These are phyloP conservation scores for Zosterops hypoxanthus DNA, from an alignment of 2,113 vertebrate species.

Conservation along the genomic window DNA sequence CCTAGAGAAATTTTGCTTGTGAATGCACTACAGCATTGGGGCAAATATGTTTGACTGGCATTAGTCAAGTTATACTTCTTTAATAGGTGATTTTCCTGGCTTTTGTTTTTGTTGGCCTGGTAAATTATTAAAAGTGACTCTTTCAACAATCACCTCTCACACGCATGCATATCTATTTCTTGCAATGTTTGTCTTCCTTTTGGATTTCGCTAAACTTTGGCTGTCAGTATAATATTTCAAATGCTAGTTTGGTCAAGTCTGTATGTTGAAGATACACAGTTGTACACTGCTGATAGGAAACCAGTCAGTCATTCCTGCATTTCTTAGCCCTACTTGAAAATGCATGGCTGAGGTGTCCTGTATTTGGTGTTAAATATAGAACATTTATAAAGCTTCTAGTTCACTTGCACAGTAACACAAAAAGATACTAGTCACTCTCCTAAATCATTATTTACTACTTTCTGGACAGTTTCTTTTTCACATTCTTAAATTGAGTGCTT, in stretches of 20 bases:
- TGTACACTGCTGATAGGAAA: neutral
- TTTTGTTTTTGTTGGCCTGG: neutral
- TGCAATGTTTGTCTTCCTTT: slow-evolving; percentile 7
- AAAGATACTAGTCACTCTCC: neutral
- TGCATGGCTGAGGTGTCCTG: neutral
- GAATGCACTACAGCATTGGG: neutral
- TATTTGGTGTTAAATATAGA: neutral
- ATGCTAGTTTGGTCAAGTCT: neutral
- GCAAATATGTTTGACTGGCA: neutral
- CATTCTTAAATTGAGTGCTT: neutral
- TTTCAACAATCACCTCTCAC: neutral
- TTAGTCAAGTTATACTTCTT: neutral
- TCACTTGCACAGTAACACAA: neutral
- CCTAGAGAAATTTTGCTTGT: neutral
- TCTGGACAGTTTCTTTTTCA: neutral
- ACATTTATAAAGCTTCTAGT: neutral
- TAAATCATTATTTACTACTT: neutral
- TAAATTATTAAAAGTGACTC: neutral
- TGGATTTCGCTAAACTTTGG: neutral
- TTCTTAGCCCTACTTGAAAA: neutral
- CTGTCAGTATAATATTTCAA: neutral
- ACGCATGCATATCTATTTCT: neutral
- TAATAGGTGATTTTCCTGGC: neutral
- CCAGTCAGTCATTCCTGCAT: neutral
- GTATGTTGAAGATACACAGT: neutral